phyloP scores from a whole-genome alignment of 2,113 vertebrate species.

The Dicerorhinus sumatrensis region DNA sequence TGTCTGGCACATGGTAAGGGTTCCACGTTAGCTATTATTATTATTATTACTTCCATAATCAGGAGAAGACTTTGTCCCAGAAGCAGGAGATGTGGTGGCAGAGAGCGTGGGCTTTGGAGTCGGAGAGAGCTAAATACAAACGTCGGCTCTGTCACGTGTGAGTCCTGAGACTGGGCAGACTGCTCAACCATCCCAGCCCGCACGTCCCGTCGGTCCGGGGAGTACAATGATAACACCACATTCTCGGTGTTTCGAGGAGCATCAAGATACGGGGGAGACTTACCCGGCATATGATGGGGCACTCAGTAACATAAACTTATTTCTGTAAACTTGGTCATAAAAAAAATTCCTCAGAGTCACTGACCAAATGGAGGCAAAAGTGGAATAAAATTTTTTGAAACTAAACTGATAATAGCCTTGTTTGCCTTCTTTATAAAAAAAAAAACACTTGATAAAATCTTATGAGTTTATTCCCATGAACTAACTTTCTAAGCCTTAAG shows the following conservation, averaged over 20 bases:
- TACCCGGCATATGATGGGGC: not conserved
- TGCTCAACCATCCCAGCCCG: not conserved
- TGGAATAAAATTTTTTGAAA: not conserved
- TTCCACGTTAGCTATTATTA: not conserved
- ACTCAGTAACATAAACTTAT: not conserved
- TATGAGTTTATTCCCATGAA: slow-evolving; percentile 47
- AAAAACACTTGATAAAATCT: not conserved
- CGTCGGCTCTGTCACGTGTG: not conserved
- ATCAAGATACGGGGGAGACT: not conserved
- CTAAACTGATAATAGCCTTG: not conserved
- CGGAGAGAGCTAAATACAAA: not conserved
- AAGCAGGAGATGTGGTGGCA: not conserved
- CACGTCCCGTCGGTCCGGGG: not conserved
- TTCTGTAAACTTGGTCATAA: not conserved
- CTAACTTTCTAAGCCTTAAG: slow-evolving; percentile 13
- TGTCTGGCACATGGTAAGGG: not conserved
- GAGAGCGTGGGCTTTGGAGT: not conserved
- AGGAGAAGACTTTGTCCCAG: not conserved
- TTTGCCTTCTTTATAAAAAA: not conserved
- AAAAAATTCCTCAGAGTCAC: not conserved
- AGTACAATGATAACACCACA: not conserved
- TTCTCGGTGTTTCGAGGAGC: not conserved
- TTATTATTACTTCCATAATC: not conserved
- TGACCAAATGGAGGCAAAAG: slow-evolving; percentile 26
- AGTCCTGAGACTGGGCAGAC: not conserved